phyloP scores from a whole-genome alignment of 2,888 invertebrate species.

The Epiperipatus broadwayi region DNA sequence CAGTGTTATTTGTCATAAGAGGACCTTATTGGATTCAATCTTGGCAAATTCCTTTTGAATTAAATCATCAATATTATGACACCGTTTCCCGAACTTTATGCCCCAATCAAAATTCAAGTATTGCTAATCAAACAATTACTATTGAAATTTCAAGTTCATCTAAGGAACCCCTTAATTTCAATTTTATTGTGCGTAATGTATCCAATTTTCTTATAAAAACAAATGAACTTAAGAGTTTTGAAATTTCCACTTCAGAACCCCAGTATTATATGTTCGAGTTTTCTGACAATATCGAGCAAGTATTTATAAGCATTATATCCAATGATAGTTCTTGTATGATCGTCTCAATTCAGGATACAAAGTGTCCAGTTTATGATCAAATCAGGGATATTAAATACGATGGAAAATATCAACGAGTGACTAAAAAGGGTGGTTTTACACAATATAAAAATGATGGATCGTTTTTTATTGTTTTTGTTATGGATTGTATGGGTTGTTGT shows the following conservation, averaged over 20 bases:
- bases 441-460: too few species aligned
- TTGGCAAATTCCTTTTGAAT: slow-evolving; percentile 15
- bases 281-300: slow-evolving; percentile 28
- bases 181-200: slow-evolving; percentile 39
- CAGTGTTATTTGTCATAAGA: slow-evolving; percentile 14
- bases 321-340: slow-evolving; percentile 44
- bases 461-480: too few species aligned
- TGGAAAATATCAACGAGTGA: too few species aligned
- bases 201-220: slow-evolving; percentile 38
- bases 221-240: slow-evolving; percentile 12
- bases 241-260: slow-evolving; percentile 37
- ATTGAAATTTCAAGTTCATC: slow-evolving; percentile 50
- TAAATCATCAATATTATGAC: slow-evolving; percentile 22
- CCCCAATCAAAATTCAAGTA: slow-evolving; percentile 20
- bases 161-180: slow-evolving; percentile 36
- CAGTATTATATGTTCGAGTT: slow-evolving; percentile 42
- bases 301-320: slow-evolving; percentile 27
- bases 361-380: too few species aligned
- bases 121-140: slow-evolving; percentile 29
- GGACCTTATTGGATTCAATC: slow-evolving; percentile 15
- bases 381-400: too few species aligned
- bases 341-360: slow-evolving; percentile 54
- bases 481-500: too few species aligned
- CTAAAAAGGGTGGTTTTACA: too few species aligned
- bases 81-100: slow-evolving; percentile 26